Evolutionary conservation across 2,113 vertebrate species (phyloP).

Genomic region (Trachemys scripta): DNA sequence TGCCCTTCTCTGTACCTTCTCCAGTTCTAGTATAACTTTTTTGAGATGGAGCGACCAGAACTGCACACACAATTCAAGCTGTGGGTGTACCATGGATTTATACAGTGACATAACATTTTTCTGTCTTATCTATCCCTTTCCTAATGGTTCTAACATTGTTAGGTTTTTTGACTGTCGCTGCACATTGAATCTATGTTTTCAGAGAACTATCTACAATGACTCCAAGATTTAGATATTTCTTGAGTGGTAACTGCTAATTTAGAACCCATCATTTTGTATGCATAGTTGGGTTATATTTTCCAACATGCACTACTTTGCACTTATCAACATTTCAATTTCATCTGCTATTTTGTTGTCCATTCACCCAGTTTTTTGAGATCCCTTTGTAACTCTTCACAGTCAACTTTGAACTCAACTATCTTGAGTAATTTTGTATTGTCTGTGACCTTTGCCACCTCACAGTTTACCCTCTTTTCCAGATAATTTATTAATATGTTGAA

Average conservation of each 20-base stretch:
- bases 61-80: neutral
- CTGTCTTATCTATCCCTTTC: neutral
- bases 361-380: no score
- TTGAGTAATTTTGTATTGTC: no score
- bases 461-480: no score
- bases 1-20: neutral
- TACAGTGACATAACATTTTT: neutral
- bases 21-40: neutral
- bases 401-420: no score
- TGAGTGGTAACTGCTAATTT: neutral
- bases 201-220: neutral
- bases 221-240: neutral
- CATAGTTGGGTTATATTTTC: neutral
- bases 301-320: neutral
- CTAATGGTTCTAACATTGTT: neutral
- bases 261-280: neutral
- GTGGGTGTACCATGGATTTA: neutral
- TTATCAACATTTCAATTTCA: neutral
- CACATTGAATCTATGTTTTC: neutral
- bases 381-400: no score
- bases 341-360: no score
- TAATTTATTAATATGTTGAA: no score
- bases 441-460: no score
- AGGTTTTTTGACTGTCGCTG: neutral
- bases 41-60: neutral